Base-by-base conservation (phyloP, 1,140 invertebrate genomes). In the Euura lappo region DNA sequence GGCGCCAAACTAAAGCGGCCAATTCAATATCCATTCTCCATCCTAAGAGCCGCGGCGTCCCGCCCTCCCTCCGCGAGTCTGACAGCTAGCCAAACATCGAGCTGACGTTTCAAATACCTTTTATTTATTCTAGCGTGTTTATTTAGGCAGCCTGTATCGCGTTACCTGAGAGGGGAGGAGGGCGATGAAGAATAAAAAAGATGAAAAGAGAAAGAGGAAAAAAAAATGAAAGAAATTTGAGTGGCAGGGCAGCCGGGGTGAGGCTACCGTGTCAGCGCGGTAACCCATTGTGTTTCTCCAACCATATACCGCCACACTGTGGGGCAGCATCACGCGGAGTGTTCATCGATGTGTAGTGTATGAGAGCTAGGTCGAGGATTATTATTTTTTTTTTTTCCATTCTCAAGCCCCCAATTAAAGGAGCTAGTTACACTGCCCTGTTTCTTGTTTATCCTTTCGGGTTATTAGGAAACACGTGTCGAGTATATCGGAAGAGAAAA, bases 71-170 rank as follows among this genome's bases (percentile, higher is more conserved):
- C 51, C 13, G 8, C 3, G 51, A 8, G 51, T 77, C 70, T 85
- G 83, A 85, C 83, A 85, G 83, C 82, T 84, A 85, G 81, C 77
- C 78, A 85, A 84, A 84, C 82, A 84, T 72, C 72, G 78, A 64
- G 68, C 77, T 83, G 83, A 84, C 81, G 76, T 84, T 83, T 82
- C 80, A 80, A 84, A 84, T 84, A 84, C 79, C 83, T 84, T 84
- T 84, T 85, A 85, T 84, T 85, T 84, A 85, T 84, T 83, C 81
- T 84, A 83, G 74, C 75, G 75, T 83, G 81, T 85, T 84, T 85
- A 84, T 85, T 85, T 85, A 85, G 82, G 83, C 80, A 81, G 79
- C 76, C 65, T 77, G 79, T 80, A 84, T 85, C 83, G 76, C 80
- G 79, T 84, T 85, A 84, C 82, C 83, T 84, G 81, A 60, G 68